phyloP scores from a whole-genome alignment of 2,888 invertebrate species.

The Lumbricus terrestris region DNA sequence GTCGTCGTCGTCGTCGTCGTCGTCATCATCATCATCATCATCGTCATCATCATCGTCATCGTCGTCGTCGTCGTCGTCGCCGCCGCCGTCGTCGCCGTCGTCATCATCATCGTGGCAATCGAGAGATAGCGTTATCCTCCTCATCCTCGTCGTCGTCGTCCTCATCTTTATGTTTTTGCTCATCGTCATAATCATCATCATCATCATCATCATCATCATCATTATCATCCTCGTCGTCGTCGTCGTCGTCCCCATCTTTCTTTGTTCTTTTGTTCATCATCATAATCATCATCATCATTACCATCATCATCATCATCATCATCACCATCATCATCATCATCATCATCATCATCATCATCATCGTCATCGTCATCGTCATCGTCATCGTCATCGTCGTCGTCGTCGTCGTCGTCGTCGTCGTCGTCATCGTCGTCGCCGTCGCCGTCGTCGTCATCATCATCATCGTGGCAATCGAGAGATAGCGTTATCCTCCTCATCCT shows the following conservation, averaged over 20 bases:
- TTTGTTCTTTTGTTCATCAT: too few species aligned
- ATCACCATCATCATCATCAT: not conserved
- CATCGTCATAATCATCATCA: not conserved
- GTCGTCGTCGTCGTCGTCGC: not conserved
- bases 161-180: too few species aligned
- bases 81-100: slow-evolving; percentile 19
- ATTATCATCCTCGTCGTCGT: not conserved
- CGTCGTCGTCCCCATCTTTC: too few species aligned
- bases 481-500: too few species aligned
- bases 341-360: slow-evolving; percentile 14
- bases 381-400: not conserved
- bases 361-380: too few species aligned
- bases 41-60: not conserved
- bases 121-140: not conserved
- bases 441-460: slow-evolving; percentile 25
- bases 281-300: not conserved
- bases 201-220: too few species aligned
- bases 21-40: not conserved
- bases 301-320: not conserved
- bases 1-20: not conserved
- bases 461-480: slow-evolving; percentile 10
- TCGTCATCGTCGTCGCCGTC: slow-evolving; percentile 19
- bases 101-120: slow-evolving; percentile 24
- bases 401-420: not conserved
- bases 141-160: too few species aligned